Conservation (phyloP, 2,113 vertebrate genomes). For the Cyprinus carpio region DNA sequence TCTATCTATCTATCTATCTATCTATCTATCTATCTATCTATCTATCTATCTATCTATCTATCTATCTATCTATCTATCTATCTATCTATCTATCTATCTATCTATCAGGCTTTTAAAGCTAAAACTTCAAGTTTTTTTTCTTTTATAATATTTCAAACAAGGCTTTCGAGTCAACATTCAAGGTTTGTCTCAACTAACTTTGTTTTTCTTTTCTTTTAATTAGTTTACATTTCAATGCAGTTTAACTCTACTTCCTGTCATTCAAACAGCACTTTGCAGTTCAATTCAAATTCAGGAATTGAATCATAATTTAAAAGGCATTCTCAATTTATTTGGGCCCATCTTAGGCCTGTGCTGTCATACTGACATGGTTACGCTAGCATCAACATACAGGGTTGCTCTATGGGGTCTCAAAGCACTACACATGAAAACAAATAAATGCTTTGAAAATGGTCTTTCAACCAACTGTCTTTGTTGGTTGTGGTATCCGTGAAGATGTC, state of each 20-base stretch:
- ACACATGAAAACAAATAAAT: background rate
- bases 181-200: background rate
- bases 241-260: background rate
- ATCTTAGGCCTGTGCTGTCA: background rate
- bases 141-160: background rate
- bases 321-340: background rate
- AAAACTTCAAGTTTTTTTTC: too few relatives aligned
- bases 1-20: too few relatives aligned
- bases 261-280: background rate
- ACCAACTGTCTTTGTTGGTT: background rate
- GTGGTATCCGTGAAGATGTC: conserved; percentile 34
- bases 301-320: background rate
- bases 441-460: background rate
- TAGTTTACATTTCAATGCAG: background rate
- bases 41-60: too few relatives aligned
- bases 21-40: too few relatives aligned
- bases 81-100: too few relatives aligned
- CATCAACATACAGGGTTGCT: background rate
- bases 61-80: too few relatives aligned
- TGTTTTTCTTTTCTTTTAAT: background rate
- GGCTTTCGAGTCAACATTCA: too few relatives aligned
- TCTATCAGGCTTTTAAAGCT: too few relatives aligned
- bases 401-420: background rate
- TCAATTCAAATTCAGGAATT: background rate
- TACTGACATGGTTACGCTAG: background rate